These are phyloP conservation scores for Protomyctophum bolini DNA, from an alignment of 2,113 vertebrate genomes.

Conservation along the genomic window DNA sequence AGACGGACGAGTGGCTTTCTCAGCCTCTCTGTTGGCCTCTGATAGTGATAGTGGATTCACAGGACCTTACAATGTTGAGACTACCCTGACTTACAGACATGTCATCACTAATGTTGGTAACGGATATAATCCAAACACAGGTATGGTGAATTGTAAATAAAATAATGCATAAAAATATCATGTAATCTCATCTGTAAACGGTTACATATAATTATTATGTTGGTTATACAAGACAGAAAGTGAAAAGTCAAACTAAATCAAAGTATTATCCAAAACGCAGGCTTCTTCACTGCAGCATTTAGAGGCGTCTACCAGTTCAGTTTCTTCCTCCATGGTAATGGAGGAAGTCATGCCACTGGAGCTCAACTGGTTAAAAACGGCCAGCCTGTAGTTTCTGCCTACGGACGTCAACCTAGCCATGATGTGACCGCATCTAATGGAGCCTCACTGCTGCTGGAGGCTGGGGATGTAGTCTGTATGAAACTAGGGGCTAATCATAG, in stretches of 20 bases:
- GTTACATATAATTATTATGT: no score
- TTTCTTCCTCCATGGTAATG: neutral
- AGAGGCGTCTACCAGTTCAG: constrained; percentile 30
- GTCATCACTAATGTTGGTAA: constrained; percentile 21
- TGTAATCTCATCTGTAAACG: no score
- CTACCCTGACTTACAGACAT: constrained; percentile 20
- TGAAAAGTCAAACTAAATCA: neutral
- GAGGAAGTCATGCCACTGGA: no score
- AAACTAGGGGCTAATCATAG: neutral
- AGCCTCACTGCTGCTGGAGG: constrained; percentile 21
- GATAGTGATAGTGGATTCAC: no score
- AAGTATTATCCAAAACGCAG: neutral
- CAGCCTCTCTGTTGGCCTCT: neutral
- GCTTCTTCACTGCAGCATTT: constrained; percentile 19
- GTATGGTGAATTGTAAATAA: no score
- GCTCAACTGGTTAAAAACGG: constrained; percentile 14
- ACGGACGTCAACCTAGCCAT: neutral
- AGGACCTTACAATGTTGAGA: constrained; percentile 3
- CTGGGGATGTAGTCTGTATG: constrained; percentile 8
- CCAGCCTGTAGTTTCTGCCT: neutral
- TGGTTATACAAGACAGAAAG: neutral
- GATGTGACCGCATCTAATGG: constrained; percentile 18
- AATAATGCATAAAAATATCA: no score
- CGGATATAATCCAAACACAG: constrained; percentile 18
- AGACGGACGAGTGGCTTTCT: neutral